Evolutionary conservation across 2,888 invertebrate genomes (phyloP), one percentile per base, ranked within the genome.

Genomic region (Ormyrus nitidulus): DNA sequence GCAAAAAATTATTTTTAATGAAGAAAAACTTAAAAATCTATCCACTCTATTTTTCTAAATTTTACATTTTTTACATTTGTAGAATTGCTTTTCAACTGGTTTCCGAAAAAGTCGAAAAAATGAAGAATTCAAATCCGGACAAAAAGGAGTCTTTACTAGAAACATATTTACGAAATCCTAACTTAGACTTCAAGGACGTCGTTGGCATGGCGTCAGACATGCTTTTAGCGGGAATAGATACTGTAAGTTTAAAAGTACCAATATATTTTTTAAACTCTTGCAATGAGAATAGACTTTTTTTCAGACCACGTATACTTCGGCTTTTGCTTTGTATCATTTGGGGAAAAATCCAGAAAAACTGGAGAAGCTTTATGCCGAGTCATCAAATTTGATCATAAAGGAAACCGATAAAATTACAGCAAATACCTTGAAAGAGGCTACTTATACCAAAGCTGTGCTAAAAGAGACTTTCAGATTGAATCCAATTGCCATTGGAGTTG

Each of bases 221-320:
- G 87, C 90, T 97, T 46, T 92, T 97, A 87, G 97, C 96, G 72
- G 96, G 97, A 77, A 94, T 97, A 77, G 97, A 97, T 87, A 97
- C 97, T 81, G 96, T 95, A 91, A 91, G 91, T 87, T 51, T 10
- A 69, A 19, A 68, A 74, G 51, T 11, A 48, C 19, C 0, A 66
- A 56, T 49, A 8, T 6, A 74, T 51, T 19, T 10, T n/a, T 13
- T 72, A 11, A 54, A 54, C 66, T 34, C 34, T 34, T 34, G 34
- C 4, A 34, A 34, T 34, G 34, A 34, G 4, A 34, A 34, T 0
- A 34, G 0, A 34, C 34, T 34, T 19, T 61, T 74, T 69, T 92
- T 80, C 89, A 96, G 95, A 96, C 96, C 0, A 93, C 96, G 0
- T 96, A 95, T 88, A 93, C 95, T 0, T 93, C 94, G 7, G 93